phyloP scores from a whole-genome alignment of 2,113 vertebrate species.

The Myiagra hebetior region DNA sequence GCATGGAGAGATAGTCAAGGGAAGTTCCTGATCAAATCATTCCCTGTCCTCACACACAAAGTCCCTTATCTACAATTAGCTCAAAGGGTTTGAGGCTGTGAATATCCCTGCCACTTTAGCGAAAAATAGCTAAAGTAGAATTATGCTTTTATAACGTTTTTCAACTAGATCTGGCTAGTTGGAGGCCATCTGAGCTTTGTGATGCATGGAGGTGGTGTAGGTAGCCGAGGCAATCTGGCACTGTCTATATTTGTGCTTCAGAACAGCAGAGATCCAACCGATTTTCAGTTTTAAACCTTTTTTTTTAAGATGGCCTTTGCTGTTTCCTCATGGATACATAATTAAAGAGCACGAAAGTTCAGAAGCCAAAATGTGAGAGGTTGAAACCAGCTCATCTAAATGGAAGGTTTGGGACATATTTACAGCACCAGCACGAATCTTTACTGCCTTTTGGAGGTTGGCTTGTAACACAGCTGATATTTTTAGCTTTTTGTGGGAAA shows the following conservation, averaged over 20 bases:
- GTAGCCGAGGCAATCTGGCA: neutral
- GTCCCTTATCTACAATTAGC: neutral
- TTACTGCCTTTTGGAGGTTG: neutral
- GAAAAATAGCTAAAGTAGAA: neutral
- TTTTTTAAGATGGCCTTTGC: neutral
- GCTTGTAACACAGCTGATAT: neutral
- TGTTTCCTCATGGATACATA: neutral
- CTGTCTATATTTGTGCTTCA: neutral
- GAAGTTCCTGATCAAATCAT: neutral
- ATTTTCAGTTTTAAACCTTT: neutral
- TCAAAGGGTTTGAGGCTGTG: neutral
- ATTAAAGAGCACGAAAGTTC: neutral
- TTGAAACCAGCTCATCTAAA: neutral
- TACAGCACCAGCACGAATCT: neutral
- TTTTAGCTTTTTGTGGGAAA: neutral
- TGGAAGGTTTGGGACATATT: neutral
- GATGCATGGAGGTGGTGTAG: slow-evolving; percentile 7
- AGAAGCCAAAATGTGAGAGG: neutral
- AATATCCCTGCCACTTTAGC: neutral
- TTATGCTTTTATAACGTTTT: neutral
- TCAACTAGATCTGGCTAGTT: neutral
- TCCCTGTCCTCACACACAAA: neutral
- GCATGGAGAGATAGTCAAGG: neutral
- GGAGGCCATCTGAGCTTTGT: slow-evolving; percentile 1
- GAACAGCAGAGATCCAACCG: neutral